These are phyloP conservation scores for Darevskia nairensis DNA, from an alignment of 2,797 vertebrate species.

Conservation along the genomic window DNA sequence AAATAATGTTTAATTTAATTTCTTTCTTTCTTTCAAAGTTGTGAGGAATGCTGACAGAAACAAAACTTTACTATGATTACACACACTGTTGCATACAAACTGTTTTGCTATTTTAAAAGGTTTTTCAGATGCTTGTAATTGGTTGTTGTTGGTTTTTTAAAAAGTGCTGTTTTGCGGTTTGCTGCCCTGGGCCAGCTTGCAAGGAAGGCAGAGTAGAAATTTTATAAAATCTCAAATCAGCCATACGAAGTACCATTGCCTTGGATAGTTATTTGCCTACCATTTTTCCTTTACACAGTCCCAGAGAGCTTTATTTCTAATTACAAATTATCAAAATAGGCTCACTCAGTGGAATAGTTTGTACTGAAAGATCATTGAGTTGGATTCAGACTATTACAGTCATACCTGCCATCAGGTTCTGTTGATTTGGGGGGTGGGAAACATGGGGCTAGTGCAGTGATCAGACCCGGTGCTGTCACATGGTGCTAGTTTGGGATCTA, in stretches of 20 bases:
- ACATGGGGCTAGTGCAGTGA: no score
- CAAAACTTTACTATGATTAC: not conserved
- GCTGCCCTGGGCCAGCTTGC: no score
- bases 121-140: no score
- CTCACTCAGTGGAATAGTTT: not conserved
- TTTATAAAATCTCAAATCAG: not conserved
- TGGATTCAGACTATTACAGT: not conserved
- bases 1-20: constrained; percentile 14
- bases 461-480: no score
- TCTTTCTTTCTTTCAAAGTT: not conserved
- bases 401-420: no score
- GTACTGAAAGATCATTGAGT: not conserved
- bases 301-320: not conserved
- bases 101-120: no score
- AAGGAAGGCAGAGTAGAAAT: not conserved
- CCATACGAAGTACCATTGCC: not conserved
- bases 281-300: not conserved
- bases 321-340: not conserved
- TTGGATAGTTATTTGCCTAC: not conserved
- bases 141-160: no score
- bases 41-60: not conserved
- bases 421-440: not conserved
- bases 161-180: no score
- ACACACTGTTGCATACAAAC: not conserved
- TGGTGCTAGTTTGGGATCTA: no score